phyloP scores from a whole-genome alignment of 1,140 invertebrate species.

The Agrypnia vestita region DNA sequence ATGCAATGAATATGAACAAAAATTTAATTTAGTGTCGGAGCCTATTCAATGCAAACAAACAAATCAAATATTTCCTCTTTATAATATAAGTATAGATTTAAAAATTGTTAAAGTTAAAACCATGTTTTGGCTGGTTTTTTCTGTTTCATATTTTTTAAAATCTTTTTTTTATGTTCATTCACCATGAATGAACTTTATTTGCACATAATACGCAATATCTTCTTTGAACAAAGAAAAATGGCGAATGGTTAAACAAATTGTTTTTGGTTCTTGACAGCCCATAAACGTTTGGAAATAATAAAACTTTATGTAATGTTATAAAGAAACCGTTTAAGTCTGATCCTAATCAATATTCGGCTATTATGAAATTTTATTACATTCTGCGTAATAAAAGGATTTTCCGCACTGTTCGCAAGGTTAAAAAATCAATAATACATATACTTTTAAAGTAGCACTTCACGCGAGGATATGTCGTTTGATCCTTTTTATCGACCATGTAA shows the following conservation, averaged over 20 bases:
- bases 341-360: constrained; percentile 34
- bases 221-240: neutral
- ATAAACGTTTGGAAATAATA: constrained; percentile 36
- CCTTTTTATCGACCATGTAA: constrained; percentile 31
- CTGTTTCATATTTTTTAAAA: too few species aligned
- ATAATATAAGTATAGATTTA: too few species aligned
- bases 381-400: constrained; percentile 38
- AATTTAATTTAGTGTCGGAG: too few species aligned
- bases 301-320: constrained; percentile 33
- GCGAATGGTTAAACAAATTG: neutral
- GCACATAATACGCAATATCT: too few species aligned
- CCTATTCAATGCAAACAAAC: too few species aligned
- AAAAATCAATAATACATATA: constrained; percentile 37
- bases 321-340: constrained; percentile 21
- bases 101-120: too few species aligned
- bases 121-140: too few species aligned
- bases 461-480: constrained; percentile 25
- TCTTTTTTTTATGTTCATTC: too few species aligned
- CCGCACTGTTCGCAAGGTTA: constrained; percentile 37
- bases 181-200: too few species aligned
- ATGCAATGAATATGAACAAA: too few species aligned
- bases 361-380: constrained; percentile 31
- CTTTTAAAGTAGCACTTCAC: constrained; percentile 24
- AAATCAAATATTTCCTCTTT: too few species aligned
- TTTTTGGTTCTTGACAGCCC: constrained; percentile 27